A percentile compares a stretch with the other conserved stretches of the same genome.
Conservation (phyloP, 2,888 invertebrate genomes). For the Parnassius smintheus region DNA sequence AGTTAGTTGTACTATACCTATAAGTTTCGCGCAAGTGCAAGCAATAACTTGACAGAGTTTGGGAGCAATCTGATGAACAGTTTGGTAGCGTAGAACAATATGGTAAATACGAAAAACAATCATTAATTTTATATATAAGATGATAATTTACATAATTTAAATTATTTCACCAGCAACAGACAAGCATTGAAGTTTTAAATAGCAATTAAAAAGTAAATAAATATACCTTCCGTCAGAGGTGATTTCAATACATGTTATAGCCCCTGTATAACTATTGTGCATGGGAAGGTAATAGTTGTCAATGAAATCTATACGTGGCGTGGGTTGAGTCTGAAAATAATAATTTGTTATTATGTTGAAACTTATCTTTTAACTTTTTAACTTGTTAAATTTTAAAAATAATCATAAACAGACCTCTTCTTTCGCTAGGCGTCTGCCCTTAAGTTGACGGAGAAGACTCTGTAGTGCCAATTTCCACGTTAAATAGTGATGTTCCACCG, state of each 20-base stretch:
- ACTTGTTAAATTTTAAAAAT: too few species aligned
- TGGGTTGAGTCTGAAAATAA: constrained; percentile 58
- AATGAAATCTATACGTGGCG: constrained; percentile 62
- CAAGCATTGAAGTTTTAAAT: not conserved
- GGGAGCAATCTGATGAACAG: too few species aligned
- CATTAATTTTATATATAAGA: too few species aligned
- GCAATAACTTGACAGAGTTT: too few species aligned
- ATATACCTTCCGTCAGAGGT: constrained; percentile 82
- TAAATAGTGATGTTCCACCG: constrained; percentile 46
- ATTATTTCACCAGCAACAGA: too few species aligned
- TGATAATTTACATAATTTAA: too few species aligned
- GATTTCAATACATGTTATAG: constrained; percentile 83
- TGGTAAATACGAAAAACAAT: too few species aligned
- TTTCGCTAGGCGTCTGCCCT: constrained; percentile 69
- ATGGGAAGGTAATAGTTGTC: constrained; percentile 86
- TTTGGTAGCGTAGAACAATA: too few species aligned
- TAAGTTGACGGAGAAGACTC: constrained; percentile 61
- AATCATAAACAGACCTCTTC: constrained; percentile 51
- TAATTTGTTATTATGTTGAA: not conserved
- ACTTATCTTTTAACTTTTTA: not conserved
- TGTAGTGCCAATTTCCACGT: constrained; percentile 54
- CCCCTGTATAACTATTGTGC: constrained; percentile 88
- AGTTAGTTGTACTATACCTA: too few species aligned
- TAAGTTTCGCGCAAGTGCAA: too few species aligned
- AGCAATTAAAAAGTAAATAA: not conserved